phyloP scores from a whole-genome alignment of 2,113 vertebrate genomes.

The Gymnorhina tibicen region DNA sequence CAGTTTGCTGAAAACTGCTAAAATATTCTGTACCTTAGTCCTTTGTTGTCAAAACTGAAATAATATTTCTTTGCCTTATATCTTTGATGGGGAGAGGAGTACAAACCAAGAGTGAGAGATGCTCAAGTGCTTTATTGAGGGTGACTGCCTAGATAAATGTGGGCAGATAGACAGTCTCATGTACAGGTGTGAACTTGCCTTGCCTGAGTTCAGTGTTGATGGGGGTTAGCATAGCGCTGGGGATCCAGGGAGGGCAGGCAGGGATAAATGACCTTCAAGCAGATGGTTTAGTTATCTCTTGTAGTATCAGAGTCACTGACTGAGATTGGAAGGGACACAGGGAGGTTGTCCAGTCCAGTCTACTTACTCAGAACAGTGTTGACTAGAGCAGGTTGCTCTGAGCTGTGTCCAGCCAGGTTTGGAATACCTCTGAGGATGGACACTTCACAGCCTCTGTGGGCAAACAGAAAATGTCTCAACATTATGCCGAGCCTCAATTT shows the following conservation, averaged over 20 bases:
- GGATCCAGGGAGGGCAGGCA: not conserved
- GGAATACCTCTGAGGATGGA: not conserved
- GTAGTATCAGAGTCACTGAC: not conserved
- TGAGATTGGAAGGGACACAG: not conserved
- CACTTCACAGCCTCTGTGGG: not conserved
- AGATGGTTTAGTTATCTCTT: not conserved
- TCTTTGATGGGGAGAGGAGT: not conserved
- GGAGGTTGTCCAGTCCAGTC: not conserved
- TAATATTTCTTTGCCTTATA: not conserved
- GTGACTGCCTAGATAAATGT: not conserved
- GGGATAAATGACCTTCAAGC: not conserved
- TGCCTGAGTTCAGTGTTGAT: not conserved
- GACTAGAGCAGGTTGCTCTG: not conserved
- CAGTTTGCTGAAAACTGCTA: not conserved
- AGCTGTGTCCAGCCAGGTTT: not conserved
- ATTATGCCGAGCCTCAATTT: not conserved
- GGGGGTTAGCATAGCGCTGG: not conserved
- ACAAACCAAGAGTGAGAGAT: not conserved
- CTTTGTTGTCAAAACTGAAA: not conserved
- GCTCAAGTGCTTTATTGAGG: not conserved
- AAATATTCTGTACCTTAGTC: not conserved
- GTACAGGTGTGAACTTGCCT: not conserved
- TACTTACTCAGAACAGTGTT: not conserved
- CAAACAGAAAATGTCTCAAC: not conserved
- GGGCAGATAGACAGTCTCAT: not conserved